Percentiles rank a stretch among this genome's conserved stretches.
phyloP scores from a whole-genome alignment of 2,113 vertebrate genomes.

The Otis tarda region DNA sequence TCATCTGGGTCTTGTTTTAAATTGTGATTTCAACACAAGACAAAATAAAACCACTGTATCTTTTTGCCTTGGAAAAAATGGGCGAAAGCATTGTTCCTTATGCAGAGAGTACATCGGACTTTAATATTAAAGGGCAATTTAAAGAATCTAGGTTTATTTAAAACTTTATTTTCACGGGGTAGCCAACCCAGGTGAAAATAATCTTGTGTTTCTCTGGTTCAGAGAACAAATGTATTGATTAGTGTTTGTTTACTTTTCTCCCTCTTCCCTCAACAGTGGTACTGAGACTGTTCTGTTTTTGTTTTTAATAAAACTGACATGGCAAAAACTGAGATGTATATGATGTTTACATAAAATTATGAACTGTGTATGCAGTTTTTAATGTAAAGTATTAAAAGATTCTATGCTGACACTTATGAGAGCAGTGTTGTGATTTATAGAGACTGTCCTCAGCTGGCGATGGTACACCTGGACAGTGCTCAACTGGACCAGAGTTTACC shows the following conservation, averaged over 20 bases:
- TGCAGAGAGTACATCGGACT: neutral
- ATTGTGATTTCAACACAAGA: neutral
- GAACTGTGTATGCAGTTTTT: conserved; percentile 83
- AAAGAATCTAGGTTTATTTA: conserved; percentile 51
- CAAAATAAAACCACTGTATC: conserved; percentile 54
- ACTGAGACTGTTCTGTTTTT: conserved; percentile 74
- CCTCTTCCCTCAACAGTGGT: conserved; percentile 69
- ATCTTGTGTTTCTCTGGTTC: conserved; percentile 71
- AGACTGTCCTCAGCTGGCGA: neutral
- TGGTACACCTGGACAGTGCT: neutral
- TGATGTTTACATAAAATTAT: conserved; percentile 83
- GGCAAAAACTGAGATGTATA: conserved; percentile 75
- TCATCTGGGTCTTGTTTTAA: conserved; percentile 60
- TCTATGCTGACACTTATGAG: conserved; percentile 71
- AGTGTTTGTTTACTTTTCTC: conserved; percentile 22
- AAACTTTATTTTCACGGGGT: conserved; percentile 55
- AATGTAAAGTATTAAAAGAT: conserved; percentile 83
- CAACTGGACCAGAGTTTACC: neutral
- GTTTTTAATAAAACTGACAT: conserved; percentile 72
- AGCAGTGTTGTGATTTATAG: conserved; percentile 33
- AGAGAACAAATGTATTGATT: conserved; percentile 65
- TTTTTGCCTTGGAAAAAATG: conserved; percentile 26
- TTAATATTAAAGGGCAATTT: conserved; percentile 12
- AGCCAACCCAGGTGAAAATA: conserved; percentile 63
- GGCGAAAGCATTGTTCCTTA: conserved; percentile 11